These are phyloP conservation scores for Turritopsis dohrnii DNA, from an alignment of 30 jellyfish, hydroid and myxozoan species.

Conservation along the genomic window DNA sequence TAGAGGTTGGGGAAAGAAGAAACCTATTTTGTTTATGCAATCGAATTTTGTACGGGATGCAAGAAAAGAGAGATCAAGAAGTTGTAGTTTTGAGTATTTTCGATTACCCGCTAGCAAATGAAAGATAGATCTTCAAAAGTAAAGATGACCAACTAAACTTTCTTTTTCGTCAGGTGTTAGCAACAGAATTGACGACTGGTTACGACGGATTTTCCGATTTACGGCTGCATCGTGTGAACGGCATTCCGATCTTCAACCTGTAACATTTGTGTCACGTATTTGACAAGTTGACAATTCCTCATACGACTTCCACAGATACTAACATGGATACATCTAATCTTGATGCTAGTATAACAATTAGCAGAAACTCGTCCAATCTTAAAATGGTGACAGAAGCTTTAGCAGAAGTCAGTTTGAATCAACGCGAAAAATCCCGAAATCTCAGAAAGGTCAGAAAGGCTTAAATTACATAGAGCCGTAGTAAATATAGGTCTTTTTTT, in stretches of 20 bases:
- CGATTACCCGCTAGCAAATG: neutral
- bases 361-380: neutral
- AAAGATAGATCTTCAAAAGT: neutral
- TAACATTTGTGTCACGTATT: slow-evolving; percentile 51
- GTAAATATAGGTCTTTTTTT: too few relatives aligned
- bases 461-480: too few relatives aligned
- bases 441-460: too few relatives aligned
- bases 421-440: too few relatives aligned
- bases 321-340: neutral
- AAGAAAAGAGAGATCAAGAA: slow-evolving; percentile 51
- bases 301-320: slow-evolving; percentile 12
- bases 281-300: slow-evolving; percentile 48
- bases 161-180: slow-evolving; percentile 44
- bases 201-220: slow-evolving; percentile 53
- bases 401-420: slow-evolving; percentile 2
- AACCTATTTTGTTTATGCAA: slow-evolving; percentile 61
- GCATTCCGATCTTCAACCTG: slow-evolving; percentile 54
- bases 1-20: slow-evolving; percentile 57
- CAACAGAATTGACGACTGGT: slow-evolving; percentile 69
- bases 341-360: neutral
- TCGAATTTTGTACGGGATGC: slow-evolving; percentile 48
- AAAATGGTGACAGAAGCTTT: neutral
- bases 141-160: neutral
- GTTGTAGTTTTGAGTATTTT: slow-evolving; percentile 46
- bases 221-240: slow-evolving; percentile 59